Conservation (phyloP, 2,888 invertebrate species). For the Charanyca ferruginea region DNA sequence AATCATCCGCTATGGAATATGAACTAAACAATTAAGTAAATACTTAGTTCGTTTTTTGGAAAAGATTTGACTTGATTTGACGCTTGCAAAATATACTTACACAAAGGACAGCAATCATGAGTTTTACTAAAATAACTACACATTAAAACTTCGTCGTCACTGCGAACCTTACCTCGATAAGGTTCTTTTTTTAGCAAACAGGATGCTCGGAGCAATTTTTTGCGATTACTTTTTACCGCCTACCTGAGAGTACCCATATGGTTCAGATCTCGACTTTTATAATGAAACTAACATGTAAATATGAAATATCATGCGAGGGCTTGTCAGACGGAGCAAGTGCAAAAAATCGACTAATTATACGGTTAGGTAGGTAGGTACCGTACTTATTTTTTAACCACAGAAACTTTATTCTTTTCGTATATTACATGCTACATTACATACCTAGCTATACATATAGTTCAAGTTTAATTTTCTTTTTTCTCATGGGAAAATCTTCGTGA, state of each 20-base stretch:
- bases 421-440: too few relatives aligned
- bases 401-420: too few relatives aligned
- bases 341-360: neutral
- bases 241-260: slow-evolving; percentile 50
- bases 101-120: neutral
- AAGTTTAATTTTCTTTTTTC: neutral
- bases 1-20: neutral
- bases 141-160: slow-evolving; percentile 17
- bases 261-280: slow-evolving; percentile 32
- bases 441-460: too few relatives aligned
- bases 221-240: slow-evolving; percentile 50
- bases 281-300: slow-evolving; percentile 38
- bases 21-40: neutral
- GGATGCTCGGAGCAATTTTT: slow-evolving; percentile 51
- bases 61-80: neutral
- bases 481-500: neutral
- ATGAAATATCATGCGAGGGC: slow-evolving; percentile 22
- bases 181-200: slow-evolving; percentile 41
- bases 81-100: neutral
- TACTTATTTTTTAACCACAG: too few relatives aligned
- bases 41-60: too few relatives aligned
- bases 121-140: slow-evolving; percentile 7
- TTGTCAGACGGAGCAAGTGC: too few relatives aligned
- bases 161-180: slow-evolving; percentile 7
- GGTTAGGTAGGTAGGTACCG: too few relatives aligned